phyloP scores from a whole-genome alignment of 1,140 invertebrate species.

The Eueides isabella region DNA sequence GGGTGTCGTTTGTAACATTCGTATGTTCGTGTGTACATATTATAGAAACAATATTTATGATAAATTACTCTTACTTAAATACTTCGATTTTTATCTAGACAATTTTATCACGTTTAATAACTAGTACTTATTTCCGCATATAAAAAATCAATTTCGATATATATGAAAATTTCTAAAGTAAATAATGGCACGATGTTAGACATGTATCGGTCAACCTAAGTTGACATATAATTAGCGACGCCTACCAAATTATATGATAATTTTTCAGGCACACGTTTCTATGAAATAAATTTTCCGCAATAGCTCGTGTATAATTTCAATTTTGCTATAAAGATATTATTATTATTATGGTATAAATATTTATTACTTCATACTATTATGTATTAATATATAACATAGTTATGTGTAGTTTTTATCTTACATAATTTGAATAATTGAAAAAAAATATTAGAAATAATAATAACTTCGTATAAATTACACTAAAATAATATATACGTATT shows the following conservation, averaged over 20 bases:
- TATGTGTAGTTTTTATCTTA: too few relatives aligned
- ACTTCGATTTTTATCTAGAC: background rate
- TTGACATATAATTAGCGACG: conserved; percentile 16
- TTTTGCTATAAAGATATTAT: background rate
- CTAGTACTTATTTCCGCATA: conserved; percentile 35
- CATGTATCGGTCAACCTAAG: background rate
- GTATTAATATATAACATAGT: too few relatives aligned
- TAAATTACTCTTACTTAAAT: background rate
- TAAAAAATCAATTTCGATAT: conserved; percentile 38
- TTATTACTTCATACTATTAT: too few relatives aligned
- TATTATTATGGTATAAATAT: too few relatives aligned
- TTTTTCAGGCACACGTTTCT: conserved; percentile 17
- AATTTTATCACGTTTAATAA: background rate
- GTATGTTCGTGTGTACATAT: too few relatives aligned
- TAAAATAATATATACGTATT: too few relatives aligned
- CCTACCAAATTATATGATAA: conserved; percentile 23
- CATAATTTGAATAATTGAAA: too few relatives aligned
- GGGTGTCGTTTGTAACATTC: too few relatives aligned
- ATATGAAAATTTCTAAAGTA: conserved; percentile 43
- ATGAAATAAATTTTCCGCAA: conserved; percentile 14
- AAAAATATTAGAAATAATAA: too few relatives aligned
- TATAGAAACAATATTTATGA: background rate
- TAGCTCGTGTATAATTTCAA: background rate
- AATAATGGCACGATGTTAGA: conserved; percentile 35
- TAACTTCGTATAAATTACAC: too few relatives aligned